Base-by-base conservation (phyloP, 1,140 invertebrate genomes). In the Microplitis demolitor region DNA sequence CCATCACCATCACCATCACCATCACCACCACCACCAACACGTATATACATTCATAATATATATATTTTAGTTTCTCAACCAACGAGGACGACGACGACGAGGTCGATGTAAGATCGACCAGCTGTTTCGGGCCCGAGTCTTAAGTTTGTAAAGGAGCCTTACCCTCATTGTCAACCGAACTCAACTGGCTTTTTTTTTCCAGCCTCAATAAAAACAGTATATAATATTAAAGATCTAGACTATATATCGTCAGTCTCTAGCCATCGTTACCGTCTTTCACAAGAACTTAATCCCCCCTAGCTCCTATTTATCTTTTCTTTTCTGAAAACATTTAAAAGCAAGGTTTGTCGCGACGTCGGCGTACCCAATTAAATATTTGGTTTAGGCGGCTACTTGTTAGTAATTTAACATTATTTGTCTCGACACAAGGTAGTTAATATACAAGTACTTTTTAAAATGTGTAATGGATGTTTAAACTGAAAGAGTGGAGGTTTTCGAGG, bases 81-180 rank as follows among this genome's bases (percentile, higher is more conserved):
- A 39, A 24, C 45, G 24, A 61, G 63, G 5, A 31, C 54, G 6
- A 45, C 39, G 39, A 45, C 4, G 39, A 45, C 39, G 39, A 45
- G 39, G 6, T 45, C 39, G 39, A 45, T 45, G 39, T 45, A 45
- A 45, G 69, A 71, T 79, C 82, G 81, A 74, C 72, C 71, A 83
- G 85, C 85, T 86, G 84, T 45, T 45, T 45, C 39, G 39, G 39
- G 39, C 39, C 85, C 86, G 85, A 86, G 85, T 86, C 81, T 82
- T 83, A 79, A 63, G 73, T 69, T 77, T 73, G 76, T 67, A 74
- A 76, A 73, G 58, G 45, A 62, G 71, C 62, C 78, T 78, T 75
- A 78, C 78, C 78, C 80, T 83, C 78, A 84, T 86, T 85, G 80
- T 84, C 82, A 85, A 83, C 80, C 73, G 75, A 66, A 50, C 35